These are phyloP conservation scores for Baccha elongata DNA, from an alignment of 2,888 invertebrate species.

Conservation along the genomic window DNA sequence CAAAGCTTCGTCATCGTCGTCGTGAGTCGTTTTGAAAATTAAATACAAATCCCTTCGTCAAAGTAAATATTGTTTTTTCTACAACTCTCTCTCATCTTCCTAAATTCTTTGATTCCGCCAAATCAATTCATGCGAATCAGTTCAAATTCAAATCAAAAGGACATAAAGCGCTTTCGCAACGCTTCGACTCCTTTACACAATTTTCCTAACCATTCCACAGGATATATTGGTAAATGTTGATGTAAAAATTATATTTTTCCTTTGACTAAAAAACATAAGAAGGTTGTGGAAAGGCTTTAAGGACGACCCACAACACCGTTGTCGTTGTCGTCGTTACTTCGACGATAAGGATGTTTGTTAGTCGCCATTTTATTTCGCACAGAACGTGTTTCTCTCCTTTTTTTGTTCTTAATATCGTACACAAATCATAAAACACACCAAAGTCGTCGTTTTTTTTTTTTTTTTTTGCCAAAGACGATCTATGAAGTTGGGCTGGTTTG, in stretches of 20 bases:
- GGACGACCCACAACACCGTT: not conserved
- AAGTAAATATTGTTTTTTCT: conserved; percentile 42
- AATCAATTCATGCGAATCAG: conserved; percentile 43
- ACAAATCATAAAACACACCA: conserved; percentile 69
- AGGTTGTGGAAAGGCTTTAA: conserved; percentile 30
- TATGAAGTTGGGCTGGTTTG: not conserved
- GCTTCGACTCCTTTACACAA: conserved; percentile 25
- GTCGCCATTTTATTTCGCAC: conserved; percentile 46
- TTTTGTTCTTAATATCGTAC: conserved; percentile 51
- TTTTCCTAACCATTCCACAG: conserved; percentile 21
- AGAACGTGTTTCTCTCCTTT: conserved; percentile 10
- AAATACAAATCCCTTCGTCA: conserved; percentile 58
- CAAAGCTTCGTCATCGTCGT: not conserved
- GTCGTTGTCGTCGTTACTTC: no score
- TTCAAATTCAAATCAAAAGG: conserved; percentile 66
- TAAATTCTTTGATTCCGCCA: conserved; percentile 29
- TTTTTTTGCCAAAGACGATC: conserved; percentile 22
- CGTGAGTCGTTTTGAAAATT: conserved; percentile 26
- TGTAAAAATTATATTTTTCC: conserved; percentile 50
- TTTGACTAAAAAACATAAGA: conserved; percentile 26
- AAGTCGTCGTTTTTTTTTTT: conserved; percentile 14
- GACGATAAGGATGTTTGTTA: conserved; percentile 16
- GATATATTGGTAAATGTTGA: conserved; percentile 53
- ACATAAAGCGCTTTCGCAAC: conserved; percentile 52
- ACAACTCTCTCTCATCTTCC: not conserved